Base-by-base conservation (phyloP, 2,888 invertebrate species). In the Reticulitermes lucifugus region DNA sequence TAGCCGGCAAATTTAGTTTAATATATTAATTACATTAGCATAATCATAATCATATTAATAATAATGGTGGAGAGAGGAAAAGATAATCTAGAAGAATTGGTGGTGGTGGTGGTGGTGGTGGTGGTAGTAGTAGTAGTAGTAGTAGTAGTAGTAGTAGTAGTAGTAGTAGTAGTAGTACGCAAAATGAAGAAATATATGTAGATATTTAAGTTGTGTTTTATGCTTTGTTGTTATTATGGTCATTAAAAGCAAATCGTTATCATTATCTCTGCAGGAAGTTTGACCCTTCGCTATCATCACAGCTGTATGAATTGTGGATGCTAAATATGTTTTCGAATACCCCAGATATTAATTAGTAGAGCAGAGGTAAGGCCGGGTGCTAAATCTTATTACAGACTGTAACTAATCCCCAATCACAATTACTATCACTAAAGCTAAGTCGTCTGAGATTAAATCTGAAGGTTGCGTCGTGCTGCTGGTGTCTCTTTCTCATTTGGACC, bases 341-440 rank as follows among this genome's bases (percentile, higher is more conserved):
- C 46, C 22, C 77, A n/a, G n/a, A 77, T 77, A 35, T 21, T 77
- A 77, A 77, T 46, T 77, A 77, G 46, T 46, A 77, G 75, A 75
- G 77, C 10, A 1, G 35, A 35, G 29, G 73, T 73, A 46, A 22
- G 29, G 77, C 77, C 22, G 46, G 77, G 46, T 77, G 77, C 77
- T 77, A 77, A 77, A 77, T 46, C 77, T 77, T 77, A n/a, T 77
- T 51, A 77, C 41, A 1, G 46, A n/a, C n/a, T 21, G 3, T 46
- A 46, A 35, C n/a, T 77, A 77, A 77, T 77, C 77, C 77, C 77
- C 22, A 46, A 77, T 77, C 77, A 73, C 73, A 73, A 73, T 73
- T 73, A 41, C 73, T 14, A 41, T 73, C 73, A 51, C 22, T 46
- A 46, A 43, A 46, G 22, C 77, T 77, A 46, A 77, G 46, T 46